These are phyloP conservation scores for Melanostigma gelatinosum DNA, from an alignment of 2,113 vertebrate genomes.

Conservation along the genomic window DNA sequence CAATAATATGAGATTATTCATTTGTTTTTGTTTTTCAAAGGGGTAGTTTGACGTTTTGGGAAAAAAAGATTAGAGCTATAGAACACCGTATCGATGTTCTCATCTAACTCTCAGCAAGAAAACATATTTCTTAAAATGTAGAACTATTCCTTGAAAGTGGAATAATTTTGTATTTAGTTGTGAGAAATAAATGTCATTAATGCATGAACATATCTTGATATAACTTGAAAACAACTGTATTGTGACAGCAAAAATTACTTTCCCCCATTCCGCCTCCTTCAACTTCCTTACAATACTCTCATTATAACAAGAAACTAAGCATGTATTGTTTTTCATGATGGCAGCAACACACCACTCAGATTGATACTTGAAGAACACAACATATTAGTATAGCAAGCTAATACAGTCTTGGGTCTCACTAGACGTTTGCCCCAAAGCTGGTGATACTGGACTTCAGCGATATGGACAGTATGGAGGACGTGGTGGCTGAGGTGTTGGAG, in stretches of 20 bases:
- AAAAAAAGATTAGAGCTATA: background rate
- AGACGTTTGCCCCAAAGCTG: constrained; percentile 96
- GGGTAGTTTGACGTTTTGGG: background rate
- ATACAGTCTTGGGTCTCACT: constrained; percentile 35
- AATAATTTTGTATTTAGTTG: no score
- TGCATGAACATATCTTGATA: no score
- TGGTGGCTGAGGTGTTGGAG: constrained; percentile 88
- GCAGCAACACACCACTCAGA: background rate
- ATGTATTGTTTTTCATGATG: background rate
- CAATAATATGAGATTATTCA: background rate
- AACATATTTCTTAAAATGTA: background rate
- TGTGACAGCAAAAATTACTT: no score
- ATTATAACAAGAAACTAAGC: background rate
- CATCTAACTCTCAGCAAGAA: background rate
- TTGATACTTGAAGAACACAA: background rate
- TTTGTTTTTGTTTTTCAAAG: background rate
- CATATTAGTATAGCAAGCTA: constrained; percentile 3
- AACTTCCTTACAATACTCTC: background rate
- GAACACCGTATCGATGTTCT: background rate
- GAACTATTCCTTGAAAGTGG: background rate
- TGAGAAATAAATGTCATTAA: no score
- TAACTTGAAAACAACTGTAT: no score
- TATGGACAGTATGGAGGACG: constrained; percentile 87
- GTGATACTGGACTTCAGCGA: constrained; percentile 93
- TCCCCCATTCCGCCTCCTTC: no score